Evolutionary conservation across 1,140 invertebrate species (phyloP), one percentile per base, ranked within the genome.

Genomic region (Drosophila lacteicornis): DNA sequence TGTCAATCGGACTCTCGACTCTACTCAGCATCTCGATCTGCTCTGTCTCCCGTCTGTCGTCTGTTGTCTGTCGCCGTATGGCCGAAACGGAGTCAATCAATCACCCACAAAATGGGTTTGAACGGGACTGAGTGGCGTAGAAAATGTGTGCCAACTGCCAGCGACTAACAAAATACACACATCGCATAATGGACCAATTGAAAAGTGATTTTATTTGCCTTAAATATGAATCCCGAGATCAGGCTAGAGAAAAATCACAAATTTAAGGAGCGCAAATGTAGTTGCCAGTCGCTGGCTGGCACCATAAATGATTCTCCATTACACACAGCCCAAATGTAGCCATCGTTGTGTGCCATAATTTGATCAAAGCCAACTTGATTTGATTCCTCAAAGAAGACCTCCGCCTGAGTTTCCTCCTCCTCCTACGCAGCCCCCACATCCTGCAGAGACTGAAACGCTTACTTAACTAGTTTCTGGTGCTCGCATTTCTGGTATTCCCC

Each of bases 11-110:
- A 43, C 46, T 51, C 59, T n/a, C 27, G 17, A 30, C 49, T 33
- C 30, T 12, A 53, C 36, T 50, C 40, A 13, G 30, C 50, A 56
- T 67, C 30, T 36, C 49, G 36, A 56, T 53, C 49, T 62, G 30
- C 46, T 40, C 62, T 51, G 60, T 51, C 56, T 38, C 43, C 22
- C 12, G 40, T 60, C 46, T 69, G 30, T 59, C 79, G 36, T 36
- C 33, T 69, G 30, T 59, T 75, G 36, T 36, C 33, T 9, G 33
- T 36, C 45, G 19, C 27, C 46, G 33, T 45, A 17, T 45, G 78
- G 46, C 65, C 75, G 27, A 70, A 17, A 53, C 42, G 56, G 22
- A 88, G 73, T 83, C 80, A 80, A 80, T 87, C 80, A 83, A 88
- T 83, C 84, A 87, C 49, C 47, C 73, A 68, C 69, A 59, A 60